Percentiles rank a stretch among this genome's conserved stretches.
Conservation (phyloP, 2,113 vertebrate genomes). For the Synchiropus splendidus region DNA sequence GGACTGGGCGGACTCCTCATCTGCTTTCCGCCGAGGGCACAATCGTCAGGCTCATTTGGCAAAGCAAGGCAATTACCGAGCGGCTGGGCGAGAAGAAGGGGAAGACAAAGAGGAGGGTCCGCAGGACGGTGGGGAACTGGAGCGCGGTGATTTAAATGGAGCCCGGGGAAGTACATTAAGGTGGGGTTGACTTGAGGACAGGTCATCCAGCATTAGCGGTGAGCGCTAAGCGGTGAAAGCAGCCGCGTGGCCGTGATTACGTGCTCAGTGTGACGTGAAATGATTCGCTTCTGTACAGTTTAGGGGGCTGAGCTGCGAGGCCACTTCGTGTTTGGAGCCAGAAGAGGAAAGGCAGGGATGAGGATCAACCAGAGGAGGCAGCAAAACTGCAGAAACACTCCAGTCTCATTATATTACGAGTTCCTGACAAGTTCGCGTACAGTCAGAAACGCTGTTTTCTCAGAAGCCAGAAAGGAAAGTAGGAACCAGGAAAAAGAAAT, state of each 20-base stretch:
- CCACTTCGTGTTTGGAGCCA: background rate
- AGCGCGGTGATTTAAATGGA: constrained; percentile 41
- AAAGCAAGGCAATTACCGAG: constrained; percentile 44
- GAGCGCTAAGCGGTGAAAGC: constrained; percentile 25
- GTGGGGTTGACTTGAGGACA: constrained; percentile 44
- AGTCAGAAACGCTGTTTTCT: too few relatives aligned
- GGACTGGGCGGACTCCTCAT: constrained; percentile 24
- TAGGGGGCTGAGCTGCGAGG: background rate
- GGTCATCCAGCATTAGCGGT: constrained; percentile 30
- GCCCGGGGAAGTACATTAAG: constrained; percentile 45
- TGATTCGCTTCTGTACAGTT: constrained; percentile 16
- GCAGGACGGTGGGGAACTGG: constrained; percentile 18
- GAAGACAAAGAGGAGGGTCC: constrained; percentile 24
- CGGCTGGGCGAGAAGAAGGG: constrained; percentile 26
- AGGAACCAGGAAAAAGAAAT: too few relatives aligned
- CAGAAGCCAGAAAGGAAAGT: too few relatives aligned
- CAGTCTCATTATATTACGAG: too few relatives aligned
- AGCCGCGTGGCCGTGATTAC: constrained; percentile 17
- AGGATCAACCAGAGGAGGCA: too few relatives aligned
- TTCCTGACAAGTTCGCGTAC: too few relatives aligned
- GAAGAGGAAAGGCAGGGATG: too few relatives aligned
- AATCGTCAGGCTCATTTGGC: constrained; percentile 42
- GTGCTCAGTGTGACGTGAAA: constrained; percentile 20
- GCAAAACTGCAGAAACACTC: too few relatives aligned
- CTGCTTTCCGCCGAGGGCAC: constrained; percentile 41